phyloP scores from a whole-genome alignment of 2,797 vertebrate species.

The Loriculus beryllinus region DNA sequence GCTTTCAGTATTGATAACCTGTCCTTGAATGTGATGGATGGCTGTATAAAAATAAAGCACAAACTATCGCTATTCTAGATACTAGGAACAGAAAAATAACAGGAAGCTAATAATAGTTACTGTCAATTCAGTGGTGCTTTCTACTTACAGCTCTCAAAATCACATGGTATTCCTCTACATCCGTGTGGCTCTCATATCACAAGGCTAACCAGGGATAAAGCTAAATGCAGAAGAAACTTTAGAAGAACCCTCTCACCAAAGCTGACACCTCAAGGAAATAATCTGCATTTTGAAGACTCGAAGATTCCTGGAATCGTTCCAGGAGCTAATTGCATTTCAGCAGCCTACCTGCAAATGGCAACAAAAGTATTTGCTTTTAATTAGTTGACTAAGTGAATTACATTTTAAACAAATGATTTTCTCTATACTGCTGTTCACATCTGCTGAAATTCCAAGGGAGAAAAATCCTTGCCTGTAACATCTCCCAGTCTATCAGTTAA shows the following conservation, averaged over 20 bases:
- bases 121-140: neutral
- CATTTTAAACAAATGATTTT: slow-evolving; percentile 50
- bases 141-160: neutral
- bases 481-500: neutral
- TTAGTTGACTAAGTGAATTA: slow-evolving; percentile 39
- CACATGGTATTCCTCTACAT: neutral
- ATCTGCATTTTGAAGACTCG: slow-evolving; percentile 22
- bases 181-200: accelerated
- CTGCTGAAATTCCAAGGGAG: slow-evolving; percentile 38
- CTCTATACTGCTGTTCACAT: neutral
- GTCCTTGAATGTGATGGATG: neutral
- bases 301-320: slow-evolving; percentile 3
- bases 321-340: slow-evolving; percentile 47
- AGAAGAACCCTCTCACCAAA: slow-evolving; percentile 5
- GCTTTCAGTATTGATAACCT: neutral
- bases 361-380: slow-evolving; percentile 61
- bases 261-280: neutral
- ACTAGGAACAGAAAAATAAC: neutral
- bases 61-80: neutral
- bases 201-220: neutral
- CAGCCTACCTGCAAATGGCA: slow-evolving; percentile 39
- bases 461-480: slow-evolving; percentile 16
- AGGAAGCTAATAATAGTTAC: slow-evolving; percentile 2
- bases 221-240: neutral
- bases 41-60: neutral